Base-by-base conservation (phyloP, 92 coral and sea anemone genomes). In the Pocillopora grandis region DNA sequence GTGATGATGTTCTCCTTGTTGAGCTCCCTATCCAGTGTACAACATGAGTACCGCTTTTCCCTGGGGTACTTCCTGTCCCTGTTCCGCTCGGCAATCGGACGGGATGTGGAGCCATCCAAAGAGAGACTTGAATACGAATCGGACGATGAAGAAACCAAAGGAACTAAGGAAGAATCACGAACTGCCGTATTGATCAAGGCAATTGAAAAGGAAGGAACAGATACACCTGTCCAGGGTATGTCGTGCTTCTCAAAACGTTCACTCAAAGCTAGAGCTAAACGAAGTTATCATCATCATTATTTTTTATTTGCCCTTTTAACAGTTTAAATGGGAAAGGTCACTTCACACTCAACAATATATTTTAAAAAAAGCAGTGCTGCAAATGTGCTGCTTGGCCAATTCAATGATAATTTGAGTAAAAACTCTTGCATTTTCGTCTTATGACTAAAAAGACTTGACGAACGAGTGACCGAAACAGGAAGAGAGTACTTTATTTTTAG, bases 21-120 rank as follows among this genome's bases (percentile, higher is more conserved):
- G 74, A 92, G 90, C 60, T 92, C 94, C 35, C 88, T 96, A 76
- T 90, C 92, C 76, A 80, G 88, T 58, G 90, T 96, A 10, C 98
- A 96, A 55, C 98, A 96, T 84, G 98, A 96, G 87, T 96, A 94
- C 81, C 98, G 98, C 59, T 96, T 94, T 79, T 95, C 97, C 71
- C 78, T 94, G 62, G 98, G 90, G 58, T 94, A 94, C 72, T 96
- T 94, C 79, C 69, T 96, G 84, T 87, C 90, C 19, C 82, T 96
- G 74, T 96, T 94, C 86, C 95, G 92, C 65, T 81, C 89, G 70
- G 98, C 98, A 37, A 90, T 94, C 14, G 94, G 96, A 36, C 88
- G 90, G 63, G 95, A 90, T 74, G 86, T 80, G 35, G 86, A 81
- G 72, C 86, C 85, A 13, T 65, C 92, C 10, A 73, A 77, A 4